Base-by-base conservation (phyloP, 1,140 invertebrate genomes). In the Lepidostoma basale region DNA sequence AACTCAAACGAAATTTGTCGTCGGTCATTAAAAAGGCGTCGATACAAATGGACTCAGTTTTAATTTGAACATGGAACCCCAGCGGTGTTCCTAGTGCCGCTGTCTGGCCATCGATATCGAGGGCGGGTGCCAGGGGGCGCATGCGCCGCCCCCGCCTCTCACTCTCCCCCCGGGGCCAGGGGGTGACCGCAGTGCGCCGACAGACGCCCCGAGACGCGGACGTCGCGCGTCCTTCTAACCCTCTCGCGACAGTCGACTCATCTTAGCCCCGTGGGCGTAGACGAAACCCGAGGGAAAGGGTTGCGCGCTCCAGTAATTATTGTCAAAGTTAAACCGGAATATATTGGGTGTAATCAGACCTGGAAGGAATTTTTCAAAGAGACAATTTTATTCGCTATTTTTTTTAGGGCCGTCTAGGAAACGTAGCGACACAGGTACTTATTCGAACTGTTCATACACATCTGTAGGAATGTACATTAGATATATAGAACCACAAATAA, bases 141-240 rank as follows among this genome's bases (percentile, higher is more conserved):
- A 23, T 18, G 56, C 56, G 36, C 33, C 23, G 25, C n/a, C 42
- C 3, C 36, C 56, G 36, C 33, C 23, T 10, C n/a, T 16, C 3
- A 23, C 23, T 3, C 12, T 30, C n/a, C 14, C 3, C 42, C 23
- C 33, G 33, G 20, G 30, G 47, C 36, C 18, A 20, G 62, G 28
- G 26, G 45, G 62, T 28, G 64, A 8, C 49, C 54, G 64, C 64
- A 67, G 64, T 67, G 64, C 40, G 36, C 64, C 64, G 64, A 22
- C 64, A 42, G 56, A 40, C 36, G 33, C 36, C 22, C 22, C 18
- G 40, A 16, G 49, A 10, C 20, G 9, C 47, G 26, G 28, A 39
- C 39, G 62, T 14, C 62, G 62, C 64, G 30, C 33, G n/a, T 3
- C 26, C 1, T 14, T 6, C 10, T 20, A 22, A 28, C 12, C 62